phyloP scores from a whole-genome alignment of 2,113 vertebrate species.

The Penelope pileata region DNA sequence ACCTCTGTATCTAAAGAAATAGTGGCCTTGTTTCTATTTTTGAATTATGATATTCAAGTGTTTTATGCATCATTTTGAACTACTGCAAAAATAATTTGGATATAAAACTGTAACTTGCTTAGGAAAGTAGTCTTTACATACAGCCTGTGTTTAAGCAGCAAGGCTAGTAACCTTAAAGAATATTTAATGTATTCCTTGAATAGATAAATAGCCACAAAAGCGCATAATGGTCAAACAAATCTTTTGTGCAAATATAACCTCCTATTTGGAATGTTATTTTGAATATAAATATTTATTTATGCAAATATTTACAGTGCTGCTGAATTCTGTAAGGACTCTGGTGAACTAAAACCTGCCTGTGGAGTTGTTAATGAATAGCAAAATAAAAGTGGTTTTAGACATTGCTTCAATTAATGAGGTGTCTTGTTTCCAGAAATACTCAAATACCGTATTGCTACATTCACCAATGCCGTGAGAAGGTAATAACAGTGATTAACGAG shows the following conservation, averaged over 20 bases:
- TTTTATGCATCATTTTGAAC: background rate
- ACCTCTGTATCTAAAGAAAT: background rate
- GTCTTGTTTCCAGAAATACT: slow-evolving; percentile 6
- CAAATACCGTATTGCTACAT: slow-evolving; percentile 11
- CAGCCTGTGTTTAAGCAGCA: background rate
- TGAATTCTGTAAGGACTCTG: background rate
- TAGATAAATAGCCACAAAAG: background rate
- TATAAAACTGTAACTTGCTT: background rate
- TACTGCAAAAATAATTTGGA: background rate
- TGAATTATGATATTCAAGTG: background rate
- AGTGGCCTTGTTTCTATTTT: background rate
- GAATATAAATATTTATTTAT: background rate
- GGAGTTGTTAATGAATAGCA: background rate
- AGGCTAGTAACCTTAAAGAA: background rate
- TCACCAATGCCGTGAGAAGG: background rate
- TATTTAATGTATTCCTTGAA: background rate
- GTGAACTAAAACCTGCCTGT: background rate
- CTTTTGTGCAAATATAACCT: background rate
- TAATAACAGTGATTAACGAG: slow-evolving; percentile 48
- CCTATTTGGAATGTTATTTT: background rate
- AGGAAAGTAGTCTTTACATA: background rate
- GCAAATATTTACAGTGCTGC: background rate
- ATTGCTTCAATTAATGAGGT: background rate
- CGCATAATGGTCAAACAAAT: background rate
- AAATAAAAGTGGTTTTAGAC: slow-evolving; percentile 21